Conservation (phyloP, 2,797 vertebrate species). For the Scleropages formosus region DNA sequence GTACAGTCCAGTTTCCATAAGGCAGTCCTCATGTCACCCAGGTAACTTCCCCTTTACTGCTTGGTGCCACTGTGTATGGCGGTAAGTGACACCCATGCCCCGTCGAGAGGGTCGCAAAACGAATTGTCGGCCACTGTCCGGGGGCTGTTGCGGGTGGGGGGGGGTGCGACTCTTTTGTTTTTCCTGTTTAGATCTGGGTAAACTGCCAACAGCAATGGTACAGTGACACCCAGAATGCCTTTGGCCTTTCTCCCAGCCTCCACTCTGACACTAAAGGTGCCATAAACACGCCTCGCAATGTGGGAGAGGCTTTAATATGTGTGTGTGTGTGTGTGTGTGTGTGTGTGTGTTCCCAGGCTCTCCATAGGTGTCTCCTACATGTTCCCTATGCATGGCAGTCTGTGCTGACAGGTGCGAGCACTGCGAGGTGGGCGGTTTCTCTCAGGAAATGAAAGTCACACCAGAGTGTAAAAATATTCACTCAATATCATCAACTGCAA, state of each 20-base stretch:
- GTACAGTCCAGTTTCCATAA: not conserved
- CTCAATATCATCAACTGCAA: too few relatives aligned
- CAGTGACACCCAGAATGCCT: not conserved
- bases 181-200: slow-evolving; percentile 9
- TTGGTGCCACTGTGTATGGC: slow-evolving; percentile 4
- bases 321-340: too few relatives aligned
- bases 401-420: not conserved
- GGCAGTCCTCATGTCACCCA: slow-evolving; percentile 8
- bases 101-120: not conserved
- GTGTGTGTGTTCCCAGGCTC: too few relatives aligned
- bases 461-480: too few relatives aligned
- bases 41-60: not conserved
- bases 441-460: too few relatives aligned
- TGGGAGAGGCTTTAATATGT: too few relatives aligned
- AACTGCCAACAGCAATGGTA: not conserved
- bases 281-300: too few relatives aligned
- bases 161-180: not conserved
- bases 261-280: not conserved
- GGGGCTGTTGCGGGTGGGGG: slow-evolving; percentile 5
- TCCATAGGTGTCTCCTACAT: not conserved
- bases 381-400: not conserved
- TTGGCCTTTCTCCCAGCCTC: not conserved
- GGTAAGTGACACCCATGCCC: slow-evolving; percentile 13
- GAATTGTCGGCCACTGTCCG: not conserved
- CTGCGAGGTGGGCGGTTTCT: too few relatives aligned